A percentile compares a stretch with the other conserved stretches of the same genome.
Conservation (phyloP, 2,888 invertebrate species). For the Zelleria hepariella region DNA sequence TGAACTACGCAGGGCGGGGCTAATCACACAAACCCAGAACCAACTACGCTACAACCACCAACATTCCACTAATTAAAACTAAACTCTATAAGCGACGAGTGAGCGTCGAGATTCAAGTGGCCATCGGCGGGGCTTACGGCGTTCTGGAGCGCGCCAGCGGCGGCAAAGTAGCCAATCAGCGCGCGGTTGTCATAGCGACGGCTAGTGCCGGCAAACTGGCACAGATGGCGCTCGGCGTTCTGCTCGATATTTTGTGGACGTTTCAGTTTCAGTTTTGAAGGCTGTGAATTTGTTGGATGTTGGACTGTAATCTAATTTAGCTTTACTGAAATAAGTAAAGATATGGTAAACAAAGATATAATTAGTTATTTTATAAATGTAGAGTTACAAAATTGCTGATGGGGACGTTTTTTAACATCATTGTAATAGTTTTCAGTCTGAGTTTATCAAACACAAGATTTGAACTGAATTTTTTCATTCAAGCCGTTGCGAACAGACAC, state of each 20-base stretch:
- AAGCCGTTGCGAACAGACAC: too few species aligned
- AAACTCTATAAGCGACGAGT: constrained; percentile 23
- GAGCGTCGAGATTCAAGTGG: constrained; percentile 40
- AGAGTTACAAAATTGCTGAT: too few species aligned
- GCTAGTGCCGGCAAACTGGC: constrained; percentile 22
- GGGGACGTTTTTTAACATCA: too few species aligned
- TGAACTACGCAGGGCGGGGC: constrained; percentile 60
- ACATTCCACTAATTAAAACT: constrained; percentile 24
- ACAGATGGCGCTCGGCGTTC: constrained; percentile 46
- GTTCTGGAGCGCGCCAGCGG: constrained; percentile 24
- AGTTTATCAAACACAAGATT: too few species aligned
- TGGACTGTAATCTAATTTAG: too few species aligned
- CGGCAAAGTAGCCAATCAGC: constrained; percentile 61
- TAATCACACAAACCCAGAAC: constrained; percentile 36
- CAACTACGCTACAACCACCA: constrained; percentile 22
- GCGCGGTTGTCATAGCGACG: constrained; percentile 58
- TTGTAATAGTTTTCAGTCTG: too few species aligned
- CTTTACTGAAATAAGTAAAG: too few species aligned
- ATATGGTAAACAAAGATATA: too few species aligned
- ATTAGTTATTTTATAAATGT: too few species aligned
- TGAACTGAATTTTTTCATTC: too few species aligned
- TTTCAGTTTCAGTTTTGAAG: not conserved
- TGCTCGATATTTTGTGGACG: not conserved
- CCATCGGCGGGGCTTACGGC: constrained; percentile 28
- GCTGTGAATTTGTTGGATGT: too few species aligned